Base-by-base conservation (phyloP, 2,888 invertebrate species). In the Lasiommata megera region DNA sequence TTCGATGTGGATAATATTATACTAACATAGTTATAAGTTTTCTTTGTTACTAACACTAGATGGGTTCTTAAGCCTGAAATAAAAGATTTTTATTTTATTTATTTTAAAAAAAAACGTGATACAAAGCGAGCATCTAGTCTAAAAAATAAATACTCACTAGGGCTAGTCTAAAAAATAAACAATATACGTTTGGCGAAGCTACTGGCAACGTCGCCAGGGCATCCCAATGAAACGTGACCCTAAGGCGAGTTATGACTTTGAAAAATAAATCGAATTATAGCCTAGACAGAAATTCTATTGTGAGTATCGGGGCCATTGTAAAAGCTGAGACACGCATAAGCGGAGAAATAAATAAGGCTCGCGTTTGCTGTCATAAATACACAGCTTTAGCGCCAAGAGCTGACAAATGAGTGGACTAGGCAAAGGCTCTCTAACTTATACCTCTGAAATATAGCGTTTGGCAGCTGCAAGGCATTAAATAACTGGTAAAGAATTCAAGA, bases 251-350 rank as follows among this genome's bases (percentile, higher is more conserved):
- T 58, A 66, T 67, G 68, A 69, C 70, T 72, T 74, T 69, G 73
- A 79, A 75, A 78, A 80, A 78, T 79, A 77, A 72, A 76, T 74
- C 62, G 63, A 70, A 73, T 70, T 62, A 68, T 65, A 61, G 67
- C 65, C 73, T 72, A 56, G 56, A 62, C 73, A 51, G 57, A 61
- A 69, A 66, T 70, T 68, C 67, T 69, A 74, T 73, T 72, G 73
- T 77, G 60, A 58, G 67, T 68, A 67, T 50, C 51, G 46, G 40
- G 38, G 58, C 61, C 56, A 61, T 67, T 62, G 65, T 64, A 61
- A 61, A 62, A 60, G 62, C 57, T 63, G 64, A 64, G 38, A 60
- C 62, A 68, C 73, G 75, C 72, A 74, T 72, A 70, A 65, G 61
- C 56, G 64, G 63, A 64, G 40, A 61, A 62, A 68, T 74, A 76